These are phyloP conservation scores for Sorex maritimensis DNA, from an alignment of 2,797 vertebrate genomes.

Conservation along the genomic window DNA sequence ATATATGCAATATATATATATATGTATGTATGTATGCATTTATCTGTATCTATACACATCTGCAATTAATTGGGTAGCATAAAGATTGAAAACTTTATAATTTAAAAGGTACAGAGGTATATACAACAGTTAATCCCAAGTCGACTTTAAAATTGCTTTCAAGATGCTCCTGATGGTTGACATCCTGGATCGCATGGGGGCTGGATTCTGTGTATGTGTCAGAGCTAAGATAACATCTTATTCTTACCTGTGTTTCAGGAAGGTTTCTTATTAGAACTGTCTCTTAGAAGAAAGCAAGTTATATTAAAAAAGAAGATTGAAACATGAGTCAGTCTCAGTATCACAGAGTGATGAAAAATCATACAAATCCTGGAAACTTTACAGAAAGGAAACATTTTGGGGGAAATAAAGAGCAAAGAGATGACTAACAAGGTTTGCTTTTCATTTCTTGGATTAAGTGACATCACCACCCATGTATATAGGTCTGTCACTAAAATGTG, in stretches of 20 bases:
- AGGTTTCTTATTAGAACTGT: conserved; percentile 78
- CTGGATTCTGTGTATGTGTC: neutral
- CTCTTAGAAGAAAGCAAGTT: conserved; percentile 76
- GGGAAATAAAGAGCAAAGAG: conserved; percentile 46
- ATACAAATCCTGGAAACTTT: conserved; percentile 53
- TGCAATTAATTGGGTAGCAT: neutral
- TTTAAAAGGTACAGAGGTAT: conserved; percentile 16
- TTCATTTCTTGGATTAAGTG: conserved; percentile 33
- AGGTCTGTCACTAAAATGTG: neutral
- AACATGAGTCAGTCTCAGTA: conserved; percentile 64
- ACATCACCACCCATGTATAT: neutral
- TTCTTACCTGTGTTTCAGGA: conserved; percentile 74
- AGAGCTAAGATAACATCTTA: conserved; percentile 52
- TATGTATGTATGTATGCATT: no score
- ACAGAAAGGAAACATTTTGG: conserved; percentile 4
- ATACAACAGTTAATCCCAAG: neutral
- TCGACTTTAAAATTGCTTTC: conserved; percentile 52
- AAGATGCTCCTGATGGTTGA: neutral
- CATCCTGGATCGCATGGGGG: neutral
- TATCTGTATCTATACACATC: no score
- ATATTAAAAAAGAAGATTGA: conserved; percentile 77
- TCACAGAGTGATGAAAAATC: conserved; percentile 33
- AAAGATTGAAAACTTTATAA: neutral
- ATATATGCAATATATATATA: neutral
- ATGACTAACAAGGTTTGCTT: neutral